These are phyloP conservation scores for Brachyalestes nurse DNA, from an alignment of 2,797 vertebrate genomes.

Conservation along the genomic window DNA sequence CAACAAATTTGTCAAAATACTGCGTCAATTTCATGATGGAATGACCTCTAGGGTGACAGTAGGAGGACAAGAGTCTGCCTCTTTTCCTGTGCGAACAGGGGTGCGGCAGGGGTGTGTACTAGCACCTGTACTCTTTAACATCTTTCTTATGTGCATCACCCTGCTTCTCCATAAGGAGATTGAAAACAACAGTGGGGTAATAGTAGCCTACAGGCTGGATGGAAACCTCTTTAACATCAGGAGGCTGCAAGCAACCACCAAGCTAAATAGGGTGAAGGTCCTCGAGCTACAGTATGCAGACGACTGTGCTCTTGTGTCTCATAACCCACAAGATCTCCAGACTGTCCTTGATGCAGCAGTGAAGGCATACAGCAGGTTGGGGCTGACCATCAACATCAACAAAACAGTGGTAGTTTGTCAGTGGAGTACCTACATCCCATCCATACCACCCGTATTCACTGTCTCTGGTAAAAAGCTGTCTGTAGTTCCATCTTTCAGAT, in stretches of 20 bases:
- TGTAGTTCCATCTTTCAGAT: conserved; percentile 14
- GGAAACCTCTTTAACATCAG: conserved; percentile 51
- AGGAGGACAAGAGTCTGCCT: conserved; percentile 29
- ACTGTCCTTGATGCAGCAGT: conserved; percentile 30
- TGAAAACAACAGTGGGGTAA: conserved; percentile 12
- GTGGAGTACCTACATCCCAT: conserved; percentile 9
- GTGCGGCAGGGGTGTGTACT: conserved; percentile 32
- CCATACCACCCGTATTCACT: conserved; percentile 7
- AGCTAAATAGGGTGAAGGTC: neutral
- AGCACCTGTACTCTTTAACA: conserved; percentile 38
- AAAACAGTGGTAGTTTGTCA: conserved; percentile 22
- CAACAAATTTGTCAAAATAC: conserved; percentile 33
- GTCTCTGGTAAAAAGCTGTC: conserved; percentile 4
- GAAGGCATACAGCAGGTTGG: conserved; percentile 25
- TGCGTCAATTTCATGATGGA: conserved; percentile 25
- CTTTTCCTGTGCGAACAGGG: conserved; percentile 15
- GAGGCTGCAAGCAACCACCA: conserved; percentile 35
- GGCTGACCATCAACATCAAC: conserved; percentile 19
- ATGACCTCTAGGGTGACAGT: conserved; percentile 29
- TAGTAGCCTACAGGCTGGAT: conserved; percentile 3
- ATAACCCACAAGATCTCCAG: conserved; percentile 22
- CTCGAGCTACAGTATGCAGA: conserved; percentile 37
- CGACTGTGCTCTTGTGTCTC: conserved; percentile 25
- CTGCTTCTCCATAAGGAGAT: conserved; percentile 30
- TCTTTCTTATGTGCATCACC: conserved; percentile 31